Evolutionary conservation across 2,797 vertebrate species (phyloP).

Genomic region (Anomalospiza imberbis): DNA sequence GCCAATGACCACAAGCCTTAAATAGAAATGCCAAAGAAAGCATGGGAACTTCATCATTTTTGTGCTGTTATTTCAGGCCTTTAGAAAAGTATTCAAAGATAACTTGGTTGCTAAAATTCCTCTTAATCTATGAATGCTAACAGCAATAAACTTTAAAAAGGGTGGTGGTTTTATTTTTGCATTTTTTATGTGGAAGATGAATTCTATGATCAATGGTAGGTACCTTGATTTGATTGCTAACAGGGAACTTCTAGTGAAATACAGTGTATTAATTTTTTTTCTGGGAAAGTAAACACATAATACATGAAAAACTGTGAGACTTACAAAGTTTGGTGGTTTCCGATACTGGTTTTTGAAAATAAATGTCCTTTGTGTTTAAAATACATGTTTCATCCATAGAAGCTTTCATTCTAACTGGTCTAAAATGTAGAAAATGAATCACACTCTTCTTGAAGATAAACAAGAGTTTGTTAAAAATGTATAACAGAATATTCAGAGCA

Average conservation of each 20-base stretch:
- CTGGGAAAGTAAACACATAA: neutral
- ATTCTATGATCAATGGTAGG: neutral
- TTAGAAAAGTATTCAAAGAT: neutral
- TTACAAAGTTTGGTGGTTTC: neutral
- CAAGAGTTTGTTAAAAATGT: constrained; percentile 54
- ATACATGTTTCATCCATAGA: constrained; percentile 28
- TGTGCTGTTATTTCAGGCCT: neutral
- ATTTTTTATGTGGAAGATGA: neutral
- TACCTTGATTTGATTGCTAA: constrained; percentile 31
- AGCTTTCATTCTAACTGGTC: constrained; percentile 25
- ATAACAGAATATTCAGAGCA: constrained; percentile 48
- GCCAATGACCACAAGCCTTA: neutral
- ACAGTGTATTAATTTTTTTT: constrained; percentile 39
- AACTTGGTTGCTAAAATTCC: neutral
- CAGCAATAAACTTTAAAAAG: neutral
- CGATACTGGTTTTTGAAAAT: neutral
- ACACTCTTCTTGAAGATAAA: constrained; percentile 46
- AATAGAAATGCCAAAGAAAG: neutral
- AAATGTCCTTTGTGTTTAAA: constrained; percentile 3
- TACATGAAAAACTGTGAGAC: neutral
- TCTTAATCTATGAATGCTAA: neutral
- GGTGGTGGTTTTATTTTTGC: neutral
- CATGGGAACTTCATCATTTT: neutral
- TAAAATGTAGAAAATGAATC: constrained; percentile 43
- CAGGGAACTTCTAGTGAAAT: neutral